Evolutionary conservation across 2,888 invertebrate genomes (phyloP), one percentile per base, ranked within the genome.

Genomic region (Erynnis tages): DNA sequence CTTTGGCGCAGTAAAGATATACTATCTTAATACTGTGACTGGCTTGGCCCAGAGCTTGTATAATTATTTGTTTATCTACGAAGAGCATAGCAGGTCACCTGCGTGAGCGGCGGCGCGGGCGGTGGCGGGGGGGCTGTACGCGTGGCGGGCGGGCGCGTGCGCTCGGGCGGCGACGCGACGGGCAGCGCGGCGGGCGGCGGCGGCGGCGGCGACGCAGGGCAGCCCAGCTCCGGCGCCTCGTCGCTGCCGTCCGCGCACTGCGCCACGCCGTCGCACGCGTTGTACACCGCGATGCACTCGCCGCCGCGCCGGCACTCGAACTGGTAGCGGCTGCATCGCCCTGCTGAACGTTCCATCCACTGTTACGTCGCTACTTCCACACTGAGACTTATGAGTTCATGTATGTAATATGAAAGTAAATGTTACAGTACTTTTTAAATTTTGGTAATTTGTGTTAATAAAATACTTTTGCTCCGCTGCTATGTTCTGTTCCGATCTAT

Each of bases 201-300:
- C 27, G 90, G 79, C 10, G 86, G 73, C 34, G 90, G 83, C 4
- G 84, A 70, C 43, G 86, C 79, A 2, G 94, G 95, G 73, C 95
- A 95, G 55, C 92, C 93, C 57, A 97, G 91, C 82, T 96, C 96
- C 19, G 94, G 93, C 43, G 95, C 95, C 85, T 97, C 97, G 80
- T 98, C 98, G 73, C 96, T 97, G 60, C 94, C 96, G 87, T 98
- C 97, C 1, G 94, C 91, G 81, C 96, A 97, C 84, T 97, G 97
- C 17, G 96, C 94, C 65, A 98, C 96, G 45, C 97, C 97, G 81
- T 98, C 97, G 72, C 98, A 98, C 5, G 96, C 97, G 82, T 98
- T 98, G 86, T 98, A 98, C 65, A 97, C 91, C 4, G 97, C 98
- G 67, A 98, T 96, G 78, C 98, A 98, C 80, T 98, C 97, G 37